Conservation (phyloP, 2,797 vertebrate genomes). For the Sebastes jordani region DNA sequence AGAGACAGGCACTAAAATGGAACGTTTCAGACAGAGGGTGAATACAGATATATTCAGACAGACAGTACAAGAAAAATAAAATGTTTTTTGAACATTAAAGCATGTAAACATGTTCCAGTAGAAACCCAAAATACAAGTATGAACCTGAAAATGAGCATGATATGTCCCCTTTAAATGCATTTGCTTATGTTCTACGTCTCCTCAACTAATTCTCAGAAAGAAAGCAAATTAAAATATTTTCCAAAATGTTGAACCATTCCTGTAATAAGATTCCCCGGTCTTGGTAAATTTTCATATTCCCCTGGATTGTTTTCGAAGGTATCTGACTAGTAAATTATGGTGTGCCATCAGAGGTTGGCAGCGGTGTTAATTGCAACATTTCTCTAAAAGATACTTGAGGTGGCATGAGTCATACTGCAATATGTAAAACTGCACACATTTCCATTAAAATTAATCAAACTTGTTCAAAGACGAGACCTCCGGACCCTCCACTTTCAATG, state of each 20-base stretch:
- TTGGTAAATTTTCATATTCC: neutral
- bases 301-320: neutral
- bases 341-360: neutral
- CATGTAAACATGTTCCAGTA: no score
- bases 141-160: no score
- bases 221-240: neutral
- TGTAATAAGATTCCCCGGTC: neutral
- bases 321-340: neutral
- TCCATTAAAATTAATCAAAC: neutral
- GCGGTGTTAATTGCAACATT: neutral
- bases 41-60: no score
- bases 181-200: neutral
- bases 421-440: slow-evolving; percentile 5
- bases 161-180: no score
- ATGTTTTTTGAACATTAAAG: no score
- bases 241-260: neutral
- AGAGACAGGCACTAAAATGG: no score
- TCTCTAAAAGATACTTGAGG: neutral
- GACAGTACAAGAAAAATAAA: no score
- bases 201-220: neutral
- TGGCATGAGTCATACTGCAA: slow-evolving; percentile 9
- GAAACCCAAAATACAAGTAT: no score
- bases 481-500: neutral
- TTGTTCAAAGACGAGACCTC: neutral
- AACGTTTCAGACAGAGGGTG: no score